Conservation (phyloP, 1,140 invertebrate species). For the Oryctes rhinoceros region DNA sequence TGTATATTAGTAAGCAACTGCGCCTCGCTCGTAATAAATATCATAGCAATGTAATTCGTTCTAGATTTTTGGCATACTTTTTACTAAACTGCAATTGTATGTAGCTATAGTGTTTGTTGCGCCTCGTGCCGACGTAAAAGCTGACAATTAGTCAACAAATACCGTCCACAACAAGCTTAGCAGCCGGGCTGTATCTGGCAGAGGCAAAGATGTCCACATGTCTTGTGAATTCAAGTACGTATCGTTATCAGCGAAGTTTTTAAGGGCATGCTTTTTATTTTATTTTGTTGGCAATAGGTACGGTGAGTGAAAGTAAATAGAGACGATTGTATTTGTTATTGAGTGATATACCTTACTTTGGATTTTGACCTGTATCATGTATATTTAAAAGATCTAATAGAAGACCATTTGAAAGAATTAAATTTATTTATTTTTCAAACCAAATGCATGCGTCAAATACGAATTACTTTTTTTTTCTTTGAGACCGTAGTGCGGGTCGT, state of each 20-base stretch:
- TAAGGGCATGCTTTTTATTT: not conserved
- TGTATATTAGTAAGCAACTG: not conserved
- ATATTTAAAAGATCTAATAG: too few relatives aligned
- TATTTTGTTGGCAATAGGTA: too few relatives aligned
- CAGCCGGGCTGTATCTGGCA: not conserved
- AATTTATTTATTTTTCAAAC: too few relatives aligned
- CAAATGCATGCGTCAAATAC: too few relatives aligned
- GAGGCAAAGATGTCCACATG: not conserved
- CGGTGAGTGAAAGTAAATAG: too few relatives aligned
- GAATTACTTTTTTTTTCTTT: too few relatives aligned
- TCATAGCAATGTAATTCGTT: constrained; percentile 25
- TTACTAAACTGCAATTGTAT: not conserved
- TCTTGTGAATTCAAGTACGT: constrained; percentile 1
- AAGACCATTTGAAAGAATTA: too few relatives aligned
- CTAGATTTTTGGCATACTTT: constrained; percentile 26
- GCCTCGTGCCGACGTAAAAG: not conserved
- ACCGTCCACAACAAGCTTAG: not conserved
- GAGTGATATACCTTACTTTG: too few relatives aligned
- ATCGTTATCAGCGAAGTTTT: not conserved
- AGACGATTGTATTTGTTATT: too few relatives aligned
- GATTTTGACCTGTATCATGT: too few relatives aligned
- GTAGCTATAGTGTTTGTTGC: not conserved
- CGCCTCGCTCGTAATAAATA: not conserved
- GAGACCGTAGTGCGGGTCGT: too few relatives aligned
- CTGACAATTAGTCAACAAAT: not conserved